phyloP scores from a whole-genome alignment of 2,797 vertebrate genomes.

The Rhadinocentrus ornatus region DNA sequence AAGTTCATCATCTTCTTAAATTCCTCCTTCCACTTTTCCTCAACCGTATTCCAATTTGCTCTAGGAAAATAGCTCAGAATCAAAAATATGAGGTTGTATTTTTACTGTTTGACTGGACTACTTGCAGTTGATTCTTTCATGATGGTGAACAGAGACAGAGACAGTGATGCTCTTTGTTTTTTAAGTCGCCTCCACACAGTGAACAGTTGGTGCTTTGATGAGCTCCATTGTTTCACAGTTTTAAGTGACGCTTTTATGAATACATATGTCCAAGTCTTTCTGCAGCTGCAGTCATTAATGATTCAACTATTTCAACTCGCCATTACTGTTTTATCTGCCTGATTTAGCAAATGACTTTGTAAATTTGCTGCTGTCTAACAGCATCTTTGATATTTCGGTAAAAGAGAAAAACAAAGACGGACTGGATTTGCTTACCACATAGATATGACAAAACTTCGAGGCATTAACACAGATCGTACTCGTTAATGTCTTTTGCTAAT shows the following conservation, averaged over 20 bases:
- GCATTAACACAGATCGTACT: conserved; percentile 7
- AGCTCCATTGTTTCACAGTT: neutral
- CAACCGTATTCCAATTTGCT: neutral
- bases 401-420: neutral
- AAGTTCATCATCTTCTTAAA: neutral
- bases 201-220: neutral
- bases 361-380: conserved; percentile 12
- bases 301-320: neutral
- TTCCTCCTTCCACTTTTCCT: neutral
- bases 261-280: neutral
- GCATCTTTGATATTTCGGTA: conserved; percentile 5
- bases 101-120: neutral
- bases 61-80: neutral
- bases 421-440: neutral
- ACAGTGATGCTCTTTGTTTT: neutral
- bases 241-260: conserved; percentile 2
- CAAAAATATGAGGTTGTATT: neutral
- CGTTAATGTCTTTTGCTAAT: conserved; percentile 15
- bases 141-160: conserved; percentile 6
- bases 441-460: conserved; percentile 8
- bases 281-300: neutral
- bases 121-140: neutral
- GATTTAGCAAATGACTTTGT: neutral
- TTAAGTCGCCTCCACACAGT: conserved; percentile 18
- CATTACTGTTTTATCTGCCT: neutral